Percentiles rank a stretch among this genome's conserved stretches.
Conservation (phyloP, 2,797 vertebrate genomes). For the Australoheros facetus region DNA sequence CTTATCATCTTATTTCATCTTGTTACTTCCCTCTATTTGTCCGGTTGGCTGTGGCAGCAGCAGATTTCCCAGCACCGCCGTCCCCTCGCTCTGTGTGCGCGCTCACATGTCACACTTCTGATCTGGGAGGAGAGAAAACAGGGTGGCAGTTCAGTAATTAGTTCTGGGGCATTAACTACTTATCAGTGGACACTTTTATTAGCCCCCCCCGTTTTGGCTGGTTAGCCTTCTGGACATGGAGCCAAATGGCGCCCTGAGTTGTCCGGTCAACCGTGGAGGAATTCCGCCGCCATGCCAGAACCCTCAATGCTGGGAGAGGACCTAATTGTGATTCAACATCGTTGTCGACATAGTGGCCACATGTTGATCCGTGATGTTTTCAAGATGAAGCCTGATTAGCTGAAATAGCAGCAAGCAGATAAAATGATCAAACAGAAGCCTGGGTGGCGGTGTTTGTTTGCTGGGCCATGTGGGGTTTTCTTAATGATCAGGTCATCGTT, state of each 20-base stretch:
- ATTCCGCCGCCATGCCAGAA: constrained; percentile 33
- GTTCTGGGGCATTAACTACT: constrained; percentile 71
- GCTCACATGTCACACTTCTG: not conserved
- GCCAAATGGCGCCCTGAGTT: constrained; percentile 50
- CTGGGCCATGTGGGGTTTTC: not conserved
- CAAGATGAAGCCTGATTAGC: not conserved
- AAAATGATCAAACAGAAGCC: not conserved
- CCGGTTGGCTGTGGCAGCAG: not conserved
- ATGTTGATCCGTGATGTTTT: not conserved
- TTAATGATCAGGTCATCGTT: not conserved
- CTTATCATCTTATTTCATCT: too few species aligned
- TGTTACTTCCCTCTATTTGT: not conserved
- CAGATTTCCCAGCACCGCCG: not conserved
- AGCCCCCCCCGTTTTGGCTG: constrained; percentile 60
- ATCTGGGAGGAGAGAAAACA: constrained; percentile 1
- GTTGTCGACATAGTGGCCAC: not conserved
- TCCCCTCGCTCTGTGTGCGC: not conserved
- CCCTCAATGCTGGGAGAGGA: not conserved
- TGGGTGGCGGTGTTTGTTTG: not conserved
- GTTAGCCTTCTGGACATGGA: constrained; percentile 55
- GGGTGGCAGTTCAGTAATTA: constrained; percentile 54
- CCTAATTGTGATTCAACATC: constrained; percentile 5
- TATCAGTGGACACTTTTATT: constrained; percentile 65
- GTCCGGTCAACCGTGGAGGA: constrained; percentile 47
- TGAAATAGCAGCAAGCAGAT: not conserved